These are phyloP conservation scores for Eupithecia abbreviata DNA, from an alignment of 2,888 invertebrate genomes.

Conservation along the genomic window DNA sequence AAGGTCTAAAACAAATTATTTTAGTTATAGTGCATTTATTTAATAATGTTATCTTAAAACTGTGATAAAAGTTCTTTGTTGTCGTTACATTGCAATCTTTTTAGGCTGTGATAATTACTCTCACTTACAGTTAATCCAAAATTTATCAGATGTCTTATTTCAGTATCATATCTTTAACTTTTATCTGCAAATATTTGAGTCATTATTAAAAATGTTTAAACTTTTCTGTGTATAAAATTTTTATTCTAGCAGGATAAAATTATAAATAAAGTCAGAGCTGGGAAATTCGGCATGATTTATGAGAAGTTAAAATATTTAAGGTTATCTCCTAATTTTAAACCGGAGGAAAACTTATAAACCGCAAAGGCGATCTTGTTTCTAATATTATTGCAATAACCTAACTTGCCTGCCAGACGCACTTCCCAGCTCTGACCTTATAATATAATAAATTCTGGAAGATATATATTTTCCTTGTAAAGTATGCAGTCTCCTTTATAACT, in stretches of 20 bases:
- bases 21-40: conserved; percentile 12
- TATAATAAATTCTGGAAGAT: too few species aligned
- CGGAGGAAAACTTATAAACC: too few species aligned
- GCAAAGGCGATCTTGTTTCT: too few species aligned
- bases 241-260: not conserved
- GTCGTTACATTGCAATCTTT: not conserved
- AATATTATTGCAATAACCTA: too few species aligned
- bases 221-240: not conserved
- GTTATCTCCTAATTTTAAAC: too few species aligned
- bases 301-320: too few species aligned
- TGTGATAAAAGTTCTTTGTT: conserved; percentile 16
- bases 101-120: conserved; percentile 13
- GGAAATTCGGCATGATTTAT: too few species aligned
- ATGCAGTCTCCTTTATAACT: not conserved
- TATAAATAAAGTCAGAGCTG: not conserved
- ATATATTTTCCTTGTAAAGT: not conserved
- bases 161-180: not conserved
- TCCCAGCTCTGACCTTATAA: not conserved
- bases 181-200: not conserved
- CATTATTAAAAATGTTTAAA: not conserved
- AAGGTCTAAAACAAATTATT: not conserved
- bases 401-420: too few species aligned
- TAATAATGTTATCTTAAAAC: conserved; percentile 7
- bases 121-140: conserved; percentile 5
- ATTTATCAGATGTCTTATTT: not conserved